Evolutionary conservation across 1,140 invertebrate genomes (phyloP), one percentile per base, ranked within the genome.

Genomic region (Ips nitidus): DNA sequence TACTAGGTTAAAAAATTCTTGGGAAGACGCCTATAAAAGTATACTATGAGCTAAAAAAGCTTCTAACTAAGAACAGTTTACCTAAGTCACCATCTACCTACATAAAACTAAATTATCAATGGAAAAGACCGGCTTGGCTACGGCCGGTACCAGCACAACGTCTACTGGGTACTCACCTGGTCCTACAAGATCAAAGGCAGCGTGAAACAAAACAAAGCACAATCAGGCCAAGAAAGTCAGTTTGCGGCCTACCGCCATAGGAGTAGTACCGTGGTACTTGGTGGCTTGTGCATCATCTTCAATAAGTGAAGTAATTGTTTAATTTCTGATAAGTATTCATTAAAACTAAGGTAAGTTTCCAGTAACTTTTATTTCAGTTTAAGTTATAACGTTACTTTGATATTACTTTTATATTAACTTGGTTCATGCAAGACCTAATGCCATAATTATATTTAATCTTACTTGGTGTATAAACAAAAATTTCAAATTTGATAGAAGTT

Each of bases 191-290:
- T 77, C 71, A 70, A 73, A 72, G 76, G 70, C 74, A 75, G 76
- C 76, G 73, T 77, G 77, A 70, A 76, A 77, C 75, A 78, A 78
- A 78, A 78, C 75, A 78, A 77, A 76, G 73, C 71, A 72, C 75
- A 78, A 77, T 77, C 76, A 78, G 76, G 70, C 70, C 73, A 68
- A 71, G 74, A 75, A 69, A 76, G 75, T 76, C 74, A 78, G 76
- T 78, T 64, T 45, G 68, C 67, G 67, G 58, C 71, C 59, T 38
- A 71, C 52, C 67, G 67, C 65, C 72, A 65, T n/a, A 47, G n/a
- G 45, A 5, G n/a, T 47, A 4, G 45, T 4, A 37, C 37, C 8
- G 52, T 55, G 45, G 45, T 50, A 50, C 45, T 22, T 5, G 22
- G 22, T 22, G 22, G 60, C 60, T 52, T 38, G 4, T 43, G 60